phyloP scores from a whole-genome alignment of 2,888 invertebrate genomes.

The Mesoligia furuncula region DNA sequence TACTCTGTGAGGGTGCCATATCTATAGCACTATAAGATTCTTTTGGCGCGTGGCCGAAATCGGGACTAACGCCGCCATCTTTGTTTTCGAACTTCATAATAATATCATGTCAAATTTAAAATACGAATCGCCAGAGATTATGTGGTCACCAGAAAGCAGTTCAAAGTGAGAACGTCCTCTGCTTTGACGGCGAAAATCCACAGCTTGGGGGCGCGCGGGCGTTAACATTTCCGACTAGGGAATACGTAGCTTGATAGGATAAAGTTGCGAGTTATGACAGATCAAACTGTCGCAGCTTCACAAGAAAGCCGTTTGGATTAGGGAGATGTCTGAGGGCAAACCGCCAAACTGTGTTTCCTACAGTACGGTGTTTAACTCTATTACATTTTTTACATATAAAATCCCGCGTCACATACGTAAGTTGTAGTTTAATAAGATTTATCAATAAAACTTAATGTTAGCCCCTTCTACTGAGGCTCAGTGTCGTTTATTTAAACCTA shows the following conservation, averaged over 20 bases:
- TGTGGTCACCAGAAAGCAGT: neutral
- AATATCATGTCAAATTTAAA: neutral
- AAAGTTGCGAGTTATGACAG: conserved; percentile 29
- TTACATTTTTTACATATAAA: neutral
- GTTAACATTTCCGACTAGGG: conserved; percentile 23
- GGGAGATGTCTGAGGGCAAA: neutral
- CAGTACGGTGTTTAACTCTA: neutral
- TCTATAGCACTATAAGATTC: neutral
- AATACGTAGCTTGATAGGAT: conserved; percentile 36
- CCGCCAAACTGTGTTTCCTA: neutral
- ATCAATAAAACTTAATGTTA: neutral
- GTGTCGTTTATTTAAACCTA: neutral
- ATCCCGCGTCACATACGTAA: neutral
- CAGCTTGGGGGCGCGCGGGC: neutral
- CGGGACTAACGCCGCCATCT: neutral
- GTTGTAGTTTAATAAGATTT: neutral
- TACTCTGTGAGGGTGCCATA: neutral
- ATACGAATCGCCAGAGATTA: neutral
- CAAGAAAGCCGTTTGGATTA: conserved; percentile 20
- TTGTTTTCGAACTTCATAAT: neutral
- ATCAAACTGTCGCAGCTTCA: conserved; percentile 34
- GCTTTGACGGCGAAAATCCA: neutral
- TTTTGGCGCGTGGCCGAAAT: neutral
- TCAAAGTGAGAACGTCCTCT: neutral
- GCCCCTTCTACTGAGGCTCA: too few relatives aligned